Conservation (phyloP, 2,797 vertebrate genomes). For the Distichodus sexfasciatus region DNA sequence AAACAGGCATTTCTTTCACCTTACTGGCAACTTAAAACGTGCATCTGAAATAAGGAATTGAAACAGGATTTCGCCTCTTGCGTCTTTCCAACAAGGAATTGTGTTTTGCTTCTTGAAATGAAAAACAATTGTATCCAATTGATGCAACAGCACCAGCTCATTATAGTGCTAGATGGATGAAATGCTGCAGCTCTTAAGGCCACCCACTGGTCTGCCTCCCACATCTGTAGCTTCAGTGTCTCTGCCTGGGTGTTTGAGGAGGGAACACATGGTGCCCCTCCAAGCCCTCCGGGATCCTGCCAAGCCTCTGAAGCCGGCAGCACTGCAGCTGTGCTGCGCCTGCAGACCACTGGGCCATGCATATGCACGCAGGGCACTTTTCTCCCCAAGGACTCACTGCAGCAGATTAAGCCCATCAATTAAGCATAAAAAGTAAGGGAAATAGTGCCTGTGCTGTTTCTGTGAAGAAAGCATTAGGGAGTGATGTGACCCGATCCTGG, state of each 20-base stretch:
- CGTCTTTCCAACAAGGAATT: too few relatives aligned
- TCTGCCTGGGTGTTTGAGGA: slow-evolving; percentile 3
- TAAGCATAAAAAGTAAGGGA: slow-evolving; percentile 19
- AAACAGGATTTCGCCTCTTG: too few relatives aligned
- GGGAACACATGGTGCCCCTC: slow-evolving; percentile 21
- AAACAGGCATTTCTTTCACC: too few relatives aligned
- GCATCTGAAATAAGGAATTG: too few relatives aligned
- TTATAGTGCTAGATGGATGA: neutral
- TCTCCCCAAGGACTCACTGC: slow-evolving; percentile 46
- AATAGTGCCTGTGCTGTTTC: slow-evolving; percentile 23
- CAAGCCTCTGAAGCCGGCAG: slow-evolving; percentile 28
- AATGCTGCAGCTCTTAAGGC: neutral
- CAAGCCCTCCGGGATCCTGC: neutral
- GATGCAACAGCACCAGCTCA: neutral
- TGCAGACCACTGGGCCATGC: slow-evolving; percentile 30
- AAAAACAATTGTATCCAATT: neutral
- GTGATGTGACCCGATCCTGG: slow-evolving; percentile 16
- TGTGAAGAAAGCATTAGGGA: slow-evolving; percentile 1
- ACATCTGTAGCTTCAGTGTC: slow-evolving; percentile 12
- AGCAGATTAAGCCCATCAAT: slow-evolving; percentile 44
- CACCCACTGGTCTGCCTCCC: neutral
- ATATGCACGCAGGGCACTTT: slow-evolving; percentile 42
- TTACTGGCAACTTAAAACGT: too few relatives aligned
- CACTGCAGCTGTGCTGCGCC: slow-evolving; percentile 34
- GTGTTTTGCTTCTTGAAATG: neutral